Evolutionary conservation across 2,797 vertebrate genomes (phyloP), one percentile per base, ranked within the genome.

Genomic region (Silurus aristotelis): DNA sequence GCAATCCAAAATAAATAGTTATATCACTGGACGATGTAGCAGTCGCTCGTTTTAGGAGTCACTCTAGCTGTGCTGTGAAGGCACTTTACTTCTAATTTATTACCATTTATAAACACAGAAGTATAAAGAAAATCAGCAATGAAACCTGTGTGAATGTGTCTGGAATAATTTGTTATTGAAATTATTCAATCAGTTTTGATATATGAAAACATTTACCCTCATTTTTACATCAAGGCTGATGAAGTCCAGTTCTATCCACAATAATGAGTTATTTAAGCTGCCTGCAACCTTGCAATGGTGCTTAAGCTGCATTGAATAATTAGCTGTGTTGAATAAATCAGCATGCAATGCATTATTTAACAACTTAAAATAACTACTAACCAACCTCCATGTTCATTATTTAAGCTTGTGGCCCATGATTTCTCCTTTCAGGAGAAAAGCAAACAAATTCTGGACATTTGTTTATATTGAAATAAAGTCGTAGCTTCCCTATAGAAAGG

Each of bases 401-500:
- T 80, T 43, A 66, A 25, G 61, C 22, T 80, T 52, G 61, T 80
- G n/a, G 43, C n/a, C 14, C 1, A 77, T 48, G 15, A 27, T 12
- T 52, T 66, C 14, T 52, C n/a, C 61, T 20, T 25, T 6, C 61
- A 27, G 5, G 31, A 60, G 14, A 66, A 12, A 5, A 52, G 3
- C 20, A 25, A 2, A 66, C 78, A 66, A 80, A 80, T 80, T 27
- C 13, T 10, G 8, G n/a, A 52, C 7, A 80, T 80, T 80, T 80
- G 78, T 52, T 80, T 80, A 66, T 66, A 66, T 27, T 80, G 5
- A 80, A 66, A 80, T 66, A 12, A 80, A 52, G 73, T 25, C n/a
- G 1, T 56, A 56, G 38, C 31, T 48, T 20, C 10, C 17, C n/a
- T 75, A 48, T 20, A 7, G 43, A 38, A 9, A 19, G n/a, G n/a